Evolutionary conservation across 2,113 vertebrate species (phyloP), one percentile per base, ranked within the genome.

Genomic region (Bostrychus sinensis): DNA sequence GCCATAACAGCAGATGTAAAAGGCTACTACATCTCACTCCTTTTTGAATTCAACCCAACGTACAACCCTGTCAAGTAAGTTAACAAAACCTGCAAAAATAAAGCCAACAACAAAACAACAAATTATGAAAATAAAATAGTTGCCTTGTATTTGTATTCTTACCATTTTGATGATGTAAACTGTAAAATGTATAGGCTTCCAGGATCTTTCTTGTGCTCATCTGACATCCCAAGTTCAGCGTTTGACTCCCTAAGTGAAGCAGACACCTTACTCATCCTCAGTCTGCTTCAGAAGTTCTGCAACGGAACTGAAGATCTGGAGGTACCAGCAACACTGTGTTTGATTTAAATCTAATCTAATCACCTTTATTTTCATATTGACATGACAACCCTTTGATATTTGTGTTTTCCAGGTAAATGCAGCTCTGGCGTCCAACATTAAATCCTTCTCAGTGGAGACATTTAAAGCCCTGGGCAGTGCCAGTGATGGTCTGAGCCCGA

Each of bases 31-130:
- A 42, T 72, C 17, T 38, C 66, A 4, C 62, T 81, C 25, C 65
- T 90, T 16, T 89, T 70, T 70, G 46, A 1, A 48, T 55, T 54
- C 3, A 43, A 83, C 43, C 78, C 78, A 4, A 61, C 38, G 23
- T 87, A 86, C 62, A 83, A 13, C 17, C 67, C 71, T 1, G 0
- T 75, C 3, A 68, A 25, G 90, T 91, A 25, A 86, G 77, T 60
- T 20, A 58, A n/a, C 22, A 48, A 46, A 12, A 13, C 43, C 12
- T 46, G 43, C 3, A 46, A 20, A 19, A 45, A 20, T 45, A 22
- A 45, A 45, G 17, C 42, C 19, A 43, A 17, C 13, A 16, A 45
- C 17, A 41, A 41, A 41, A 16, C 7, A 6, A 17, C n/a, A 19
- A 42, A 42, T 8, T n/a, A n/a, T n/a, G n/a, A n/a, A n/a, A n/a